Base-by-base conservation (phyloP, 2,888 invertebrate species). In the Yponomeuta plumbellus region DNA sequence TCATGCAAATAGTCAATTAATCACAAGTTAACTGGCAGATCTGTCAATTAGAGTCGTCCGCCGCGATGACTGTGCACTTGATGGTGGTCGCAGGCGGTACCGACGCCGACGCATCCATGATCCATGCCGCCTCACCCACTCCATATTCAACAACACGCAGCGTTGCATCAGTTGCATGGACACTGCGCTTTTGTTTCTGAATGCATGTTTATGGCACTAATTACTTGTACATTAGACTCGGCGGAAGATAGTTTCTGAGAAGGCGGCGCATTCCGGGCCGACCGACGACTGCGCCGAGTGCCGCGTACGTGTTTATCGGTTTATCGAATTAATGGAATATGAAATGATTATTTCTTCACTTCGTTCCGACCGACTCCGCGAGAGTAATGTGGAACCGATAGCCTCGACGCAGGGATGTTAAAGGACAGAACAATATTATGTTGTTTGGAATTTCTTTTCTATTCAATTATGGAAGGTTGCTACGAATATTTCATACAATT, bases 271-370 rank as follows among this genome's bases (percentile, higher is more conserved):
- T 52, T 52, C 44, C 44, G 17, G 17, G 13, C 44, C 44, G 44
- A 52, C 44, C 44, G 44, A 52, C 44, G 44, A 17, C 44, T 34
- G 34, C 34, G 34, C 34, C 34, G 34, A 52, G 44, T 6, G 44
- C 13, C 11, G 44, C 11, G 44, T 52, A 52, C 44, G 44, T 52
- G 44, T 52, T 52, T 52, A 52, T 52, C 44, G 44, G 44, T 52
- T 34, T 52, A 52, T 52, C 17, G 44, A 52, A 52, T 52, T 52
- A 52, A 52, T 52, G 44, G 44, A 52, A 52, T 52, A 52, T 52
- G 44, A 52, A 52, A 52, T 52, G 13, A 17, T 52, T 52, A 52
- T 52, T 52, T 52, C 17, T 52, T 52, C 13, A 52, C 44, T 52
- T 52, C 44, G 44, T 52, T 52, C 44, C 44, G 44, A 52, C 13